Evolutionary conservation across 2,888 invertebrate species (phyloP).

Genomic region (Hesperia comma): DNA sequence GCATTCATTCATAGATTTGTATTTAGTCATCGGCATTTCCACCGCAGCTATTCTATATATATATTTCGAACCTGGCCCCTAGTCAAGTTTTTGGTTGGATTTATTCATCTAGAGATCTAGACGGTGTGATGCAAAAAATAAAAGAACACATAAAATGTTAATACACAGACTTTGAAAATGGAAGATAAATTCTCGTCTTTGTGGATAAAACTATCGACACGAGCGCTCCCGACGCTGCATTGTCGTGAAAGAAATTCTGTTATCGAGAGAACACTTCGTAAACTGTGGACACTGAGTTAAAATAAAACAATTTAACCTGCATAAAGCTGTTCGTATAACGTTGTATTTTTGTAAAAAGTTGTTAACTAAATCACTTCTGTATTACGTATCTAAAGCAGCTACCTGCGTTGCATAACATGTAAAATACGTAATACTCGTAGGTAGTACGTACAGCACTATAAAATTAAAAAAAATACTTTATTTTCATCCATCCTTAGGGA

Average conservation of each 20-base stretch:
- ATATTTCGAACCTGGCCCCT: background rate
- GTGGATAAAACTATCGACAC: constrained; percentile 12
- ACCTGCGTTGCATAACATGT: too few species aligned
- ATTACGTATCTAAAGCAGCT: too few species aligned
- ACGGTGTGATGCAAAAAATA: background rate
- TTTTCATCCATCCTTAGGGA: too few species aligned
- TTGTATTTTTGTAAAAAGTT: too few species aligned
- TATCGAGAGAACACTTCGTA: constrained; percentile 9
- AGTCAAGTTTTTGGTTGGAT: background rate
- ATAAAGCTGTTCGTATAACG: background rate
- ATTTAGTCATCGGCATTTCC: too few species aligned
- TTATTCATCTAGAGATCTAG: background rate
- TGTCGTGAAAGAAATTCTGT: constrained; percentile 9
- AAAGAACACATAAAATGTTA: background rate
- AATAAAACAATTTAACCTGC: constrained; percentile 18
- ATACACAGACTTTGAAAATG: background rate
- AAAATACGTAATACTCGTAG: too few species aligned
- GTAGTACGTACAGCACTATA: too few species aligned
- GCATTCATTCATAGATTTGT: too few species aligned
- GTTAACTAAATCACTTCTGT: too few species aligned
- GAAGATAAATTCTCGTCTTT: constrained; percentile 4
- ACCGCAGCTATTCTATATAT: background rate
- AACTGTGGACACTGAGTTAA: constrained; percentile 10
- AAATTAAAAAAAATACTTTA: too few species aligned
- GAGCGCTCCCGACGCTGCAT: constrained; percentile 1